Evolutionary conservation across 2,113 vertebrate genomes (phyloP).

Genomic region (Phylloscopus trochiloides): DNA sequence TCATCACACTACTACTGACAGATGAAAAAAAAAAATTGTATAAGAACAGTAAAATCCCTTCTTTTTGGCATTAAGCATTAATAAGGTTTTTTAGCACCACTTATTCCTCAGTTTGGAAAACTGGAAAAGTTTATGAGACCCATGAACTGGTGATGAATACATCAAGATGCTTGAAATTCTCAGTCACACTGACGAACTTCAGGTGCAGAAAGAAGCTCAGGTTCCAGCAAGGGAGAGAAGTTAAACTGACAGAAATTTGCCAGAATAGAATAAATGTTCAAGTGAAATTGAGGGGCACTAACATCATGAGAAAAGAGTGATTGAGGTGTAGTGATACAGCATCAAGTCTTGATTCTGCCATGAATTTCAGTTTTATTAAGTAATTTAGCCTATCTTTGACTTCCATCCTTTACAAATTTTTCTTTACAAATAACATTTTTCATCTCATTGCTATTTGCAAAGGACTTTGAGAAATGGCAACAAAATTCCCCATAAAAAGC

Average conservation of each 20-base stretch:
- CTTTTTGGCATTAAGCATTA: neutral
- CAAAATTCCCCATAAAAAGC: neutral
- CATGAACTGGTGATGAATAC: neutral
- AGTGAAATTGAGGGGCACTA: neutral
- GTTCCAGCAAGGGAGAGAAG: neutral
- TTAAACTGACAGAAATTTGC: neutral
- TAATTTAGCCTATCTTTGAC: neutral
- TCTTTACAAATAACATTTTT: neutral
- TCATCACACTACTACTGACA: neutral
- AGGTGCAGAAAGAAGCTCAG: neutral
- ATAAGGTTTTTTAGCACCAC: neutral
- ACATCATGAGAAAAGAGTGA: neutral
- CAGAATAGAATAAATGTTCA: neutral
- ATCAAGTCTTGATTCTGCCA: neutral
- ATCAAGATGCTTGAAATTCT: neutral
- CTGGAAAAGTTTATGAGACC: neutral
- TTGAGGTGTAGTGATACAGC: neutral
- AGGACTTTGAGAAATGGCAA: neutral
- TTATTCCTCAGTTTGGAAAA: neutral
- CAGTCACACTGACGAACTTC: neutral
- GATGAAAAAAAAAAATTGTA: neutral
- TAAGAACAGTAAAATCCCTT: neutral
- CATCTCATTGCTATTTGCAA: neutral
- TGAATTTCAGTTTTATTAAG: neutral
- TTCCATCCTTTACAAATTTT: neutral